Percentiles rank a stretch among this genome's conserved stretches.
Evolutionary conservation across 2,888 invertebrate genomes (phyloP).

Genomic region (Isotomurus palustris): DNA sequence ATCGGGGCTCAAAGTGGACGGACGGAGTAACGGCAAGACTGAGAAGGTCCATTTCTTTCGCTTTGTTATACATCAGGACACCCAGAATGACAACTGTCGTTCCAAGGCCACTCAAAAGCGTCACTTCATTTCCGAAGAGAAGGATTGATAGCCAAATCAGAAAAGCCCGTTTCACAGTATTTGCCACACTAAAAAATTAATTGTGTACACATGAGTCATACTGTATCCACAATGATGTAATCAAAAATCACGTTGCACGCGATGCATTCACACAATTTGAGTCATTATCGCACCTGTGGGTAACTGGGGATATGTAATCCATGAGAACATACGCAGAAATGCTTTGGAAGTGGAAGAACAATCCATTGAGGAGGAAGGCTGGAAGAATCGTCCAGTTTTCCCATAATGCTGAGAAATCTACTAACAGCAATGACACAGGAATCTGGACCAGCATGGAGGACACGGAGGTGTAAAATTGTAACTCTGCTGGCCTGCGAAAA

Average conservation of each 20-base stretch:
- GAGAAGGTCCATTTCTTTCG: slow-evolving; percentile 57
- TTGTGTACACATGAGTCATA: too few species aligned
- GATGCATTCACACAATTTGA: too few species aligned
- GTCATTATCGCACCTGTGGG: slow-evolving; percentile 61
- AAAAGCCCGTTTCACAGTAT: slow-evolving; percentile 72
- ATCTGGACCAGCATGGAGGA: slow-evolving; percentile 69
- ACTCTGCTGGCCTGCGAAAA: slow-evolving; percentile 63
- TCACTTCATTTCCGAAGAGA: slow-evolving; percentile 69
- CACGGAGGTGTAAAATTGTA: slow-evolving; percentile 72
- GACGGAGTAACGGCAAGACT: slow-evolving; percentile 14
- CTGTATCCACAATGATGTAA: background rate
- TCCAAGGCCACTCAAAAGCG: slow-evolving; percentile 62
- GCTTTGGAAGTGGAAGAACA: slow-evolving; percentile 75
- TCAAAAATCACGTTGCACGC: slow-evolving; percentile 2
- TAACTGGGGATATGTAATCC: slow-evolving; percentile 74
- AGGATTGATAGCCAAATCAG: slow-evolving; percentile 71
- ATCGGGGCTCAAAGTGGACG: slow-evolving; percentile 42
- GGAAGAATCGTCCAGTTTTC: slow-evolving; percentile 55
- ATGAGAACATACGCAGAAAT: slow-evolving; percentile 73
- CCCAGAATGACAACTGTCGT: slow-evolving; percentile 67
- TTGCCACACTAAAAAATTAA: slow-evolving; percentile 69
- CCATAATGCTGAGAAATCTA: slow-evolving; percentile 57
- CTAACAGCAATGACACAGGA: slow-evolving; percentile 63
- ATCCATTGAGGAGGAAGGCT: slow-evolving; percentile 64
- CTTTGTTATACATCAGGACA: slow-evolving; percentile 69